Base-by-base conservation (phyloP, 1,140 invertebrate genomes). In the Magallana ariakensis region DNA sequence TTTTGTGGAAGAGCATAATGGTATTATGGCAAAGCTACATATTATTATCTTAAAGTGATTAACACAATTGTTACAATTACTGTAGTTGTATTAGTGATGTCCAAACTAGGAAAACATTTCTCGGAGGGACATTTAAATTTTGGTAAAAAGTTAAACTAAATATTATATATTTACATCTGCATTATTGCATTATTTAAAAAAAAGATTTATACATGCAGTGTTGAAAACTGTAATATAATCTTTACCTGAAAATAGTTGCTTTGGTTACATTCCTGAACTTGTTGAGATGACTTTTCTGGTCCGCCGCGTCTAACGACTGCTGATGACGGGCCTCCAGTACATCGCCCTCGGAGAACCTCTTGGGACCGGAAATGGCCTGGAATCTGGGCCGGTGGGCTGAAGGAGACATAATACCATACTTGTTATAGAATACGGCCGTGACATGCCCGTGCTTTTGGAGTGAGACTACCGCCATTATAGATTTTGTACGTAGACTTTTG, bases 231-330 rank as follows among this genome's bases (percentile, higher is more conserved):
- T 4, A 46, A 46, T 6, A 22, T 8, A 26, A 75, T 75, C 7
- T 9, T 26, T 46, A 75, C 66, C 66, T 75, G 13, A 75, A 75
- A 3, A 22, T 26, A 13, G 66, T 13, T 75, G 22, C 66, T 3
- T 26, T 75, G 66, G 66, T 26, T 4, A 75, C 66, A 75, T 75
- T 75, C 66, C 33, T 75, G 66, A 75, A 75, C 22, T 75, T 75
- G 66, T 22, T 75, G 58, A 62, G 11, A 13, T 75, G 66, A 11
- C 66, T 26, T 11, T 26, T 33, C 33, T 22, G 26, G 33, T 26
- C 66, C 11, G 22, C 22, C 33, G 33, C 10, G 3, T 26, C 66
- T 13, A 26, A 33, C 13, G 13, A 5, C 13, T 75, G 66, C 11
- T 26, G 22, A 26, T 22, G 19, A 1, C 33, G 66, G 2, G 66